phyloP scores from a whole-genome alignment of 2,888 invertebrate genomes.

The Caenorhabditis sp. region DNA sequence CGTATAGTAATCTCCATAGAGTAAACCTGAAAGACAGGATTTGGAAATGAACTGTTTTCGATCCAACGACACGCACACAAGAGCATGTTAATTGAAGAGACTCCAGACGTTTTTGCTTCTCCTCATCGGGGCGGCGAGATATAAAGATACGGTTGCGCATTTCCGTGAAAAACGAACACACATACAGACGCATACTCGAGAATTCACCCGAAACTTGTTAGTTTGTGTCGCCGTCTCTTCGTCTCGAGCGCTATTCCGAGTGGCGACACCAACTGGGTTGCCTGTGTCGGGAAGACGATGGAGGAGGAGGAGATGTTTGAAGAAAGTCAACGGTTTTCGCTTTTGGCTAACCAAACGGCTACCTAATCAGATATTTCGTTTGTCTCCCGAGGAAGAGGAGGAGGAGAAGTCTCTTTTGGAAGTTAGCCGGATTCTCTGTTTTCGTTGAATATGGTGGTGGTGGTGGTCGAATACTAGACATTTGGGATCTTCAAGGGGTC shows the following conservation, averaged over 20 bases:
- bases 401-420: slow-evolving; percentile 1
- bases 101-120: not conserved
- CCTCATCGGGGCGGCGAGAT: slow-evolving; percentile 54
- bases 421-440: slow-evolving; percentile 21
- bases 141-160: slow-evolving; percentile 66
- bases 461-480: no score
- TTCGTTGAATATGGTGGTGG: not conserved
- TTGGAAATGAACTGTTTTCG: slow-evolving; percentile 65
- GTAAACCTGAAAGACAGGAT: slow-evolving; percentile 66
- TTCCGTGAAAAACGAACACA: slow-evolving; percentile 56
- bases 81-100: slow-evolving; percentile 51
- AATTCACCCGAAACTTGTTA: slow-evolving; percentile 58
- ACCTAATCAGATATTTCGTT: slow-evolving; percentile 59
- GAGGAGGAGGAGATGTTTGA: slow-evolving; percentile 22
- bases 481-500: no score
- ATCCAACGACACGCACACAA: slow-evolving; percentile 21
- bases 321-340: slow-evolving; percentile 62
- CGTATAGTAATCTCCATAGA: slow-evolving; percentile 62
- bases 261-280: slow-evolving; percentile 51
- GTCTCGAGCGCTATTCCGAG: slow-evolving; percentile 17
- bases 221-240: slow-evolving; percentile 45
- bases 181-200: slow-evolving; percentile 37
- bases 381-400: not conserved
- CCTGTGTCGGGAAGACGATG: slow-evolving; percentile 1
- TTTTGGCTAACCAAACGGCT: slow-evolving; percentile 64